Conservation (phyloP, 2,797 vertebrate species). For the Trachurus trachurus region DNA sequence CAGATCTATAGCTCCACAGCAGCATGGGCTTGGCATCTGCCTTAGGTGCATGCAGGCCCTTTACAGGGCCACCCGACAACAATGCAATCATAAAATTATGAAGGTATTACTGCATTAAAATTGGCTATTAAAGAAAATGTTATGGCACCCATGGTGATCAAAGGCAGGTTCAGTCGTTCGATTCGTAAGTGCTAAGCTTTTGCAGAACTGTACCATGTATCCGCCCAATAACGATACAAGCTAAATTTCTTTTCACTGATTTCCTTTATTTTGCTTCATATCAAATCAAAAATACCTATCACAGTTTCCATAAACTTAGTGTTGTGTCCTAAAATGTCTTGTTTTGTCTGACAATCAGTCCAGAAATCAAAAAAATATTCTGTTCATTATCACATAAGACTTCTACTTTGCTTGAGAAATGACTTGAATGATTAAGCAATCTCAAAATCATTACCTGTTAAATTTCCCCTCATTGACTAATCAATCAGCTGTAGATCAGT, state of each 20-base stretch:
- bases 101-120: conserved; percentile 43
- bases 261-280: not conserved
- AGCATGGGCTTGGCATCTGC: conserved; percentile 17
- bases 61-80: conserved; percentile 56
- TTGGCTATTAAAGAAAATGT: conserved; percentile 51
- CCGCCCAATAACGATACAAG: conserved; percentile 1
- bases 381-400: conserved; percentile 1
- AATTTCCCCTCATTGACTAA: too few species aligned
- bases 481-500: not conserved
- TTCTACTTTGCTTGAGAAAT: not conserved
- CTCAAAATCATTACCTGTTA: not conserved
- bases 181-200: conserved; percentile 16
- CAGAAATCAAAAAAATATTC: not conserved
- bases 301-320: not conserved
- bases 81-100: conserved; percentile 57
- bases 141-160: conserved; percentile 27
- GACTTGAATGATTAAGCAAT: fast-evolving
- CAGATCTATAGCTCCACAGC: conserved; percentile 45
- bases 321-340: not conserved
- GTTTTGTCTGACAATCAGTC: not conserved
- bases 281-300: not conserved
- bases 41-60: conserved; percentile 36
- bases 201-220: conserved; percentile 34
- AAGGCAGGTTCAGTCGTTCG: conserved; percentile 1
- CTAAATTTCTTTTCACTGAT: not conserved